Evolutionary conservation across 1,140 invertebrate species (phyloP).

Genomic region (Orius insidiosus): DNA sequence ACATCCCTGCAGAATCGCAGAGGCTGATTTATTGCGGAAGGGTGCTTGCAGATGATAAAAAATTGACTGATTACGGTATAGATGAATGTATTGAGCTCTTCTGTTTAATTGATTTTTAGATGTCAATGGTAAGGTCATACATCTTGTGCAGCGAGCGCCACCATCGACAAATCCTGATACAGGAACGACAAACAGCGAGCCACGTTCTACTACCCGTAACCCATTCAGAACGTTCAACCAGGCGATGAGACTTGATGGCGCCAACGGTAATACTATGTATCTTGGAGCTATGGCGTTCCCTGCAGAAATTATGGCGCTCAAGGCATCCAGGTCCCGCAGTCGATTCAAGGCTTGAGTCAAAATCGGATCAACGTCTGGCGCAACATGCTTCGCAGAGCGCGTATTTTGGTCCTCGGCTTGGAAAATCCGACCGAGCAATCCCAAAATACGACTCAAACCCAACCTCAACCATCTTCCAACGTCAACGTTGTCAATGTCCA

Average conservation of each 20-base stretch:
- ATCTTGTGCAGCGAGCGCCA: constrained; percentile 78
- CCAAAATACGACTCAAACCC: too few relatives aligned
- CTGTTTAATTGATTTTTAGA: constrained; percentile 46
- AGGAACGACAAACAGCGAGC: constrained; percentile 10
- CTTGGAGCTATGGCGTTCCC: constrained; percentile 45
- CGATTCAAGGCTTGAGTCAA: too few relatives aligned
- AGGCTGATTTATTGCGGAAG: constrained; percentile 83
- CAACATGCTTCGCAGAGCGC: too few relatives aligned
- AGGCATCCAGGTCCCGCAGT: constrained; percentile 19
- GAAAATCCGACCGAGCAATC: too few relatives aligned
- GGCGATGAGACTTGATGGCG: not conserved
- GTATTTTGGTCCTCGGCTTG: too few relatives aligned
- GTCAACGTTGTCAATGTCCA: too few relatives aligned
- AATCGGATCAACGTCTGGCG: too few relatives aligned
- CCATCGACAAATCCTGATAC: constrained; percentile 16
- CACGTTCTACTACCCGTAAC: not conserved
- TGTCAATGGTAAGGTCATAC: constrained; percentile 81
- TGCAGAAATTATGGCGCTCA: constrained; percentile 34
- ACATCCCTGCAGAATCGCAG: constrained; percentile 62
- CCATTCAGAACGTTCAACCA: constrained; percentile 2
- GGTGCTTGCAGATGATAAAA: constrained; percentile 80
- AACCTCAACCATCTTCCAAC: not conserved
- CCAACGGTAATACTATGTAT: constrained; percentile 35
- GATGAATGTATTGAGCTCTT: constrained; percentile 10
- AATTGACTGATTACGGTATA: constrained; percentile 71